Conservation (phyloP, 64 coral and sea anemone species). For the Stichodactyla mertensii region DNA sequence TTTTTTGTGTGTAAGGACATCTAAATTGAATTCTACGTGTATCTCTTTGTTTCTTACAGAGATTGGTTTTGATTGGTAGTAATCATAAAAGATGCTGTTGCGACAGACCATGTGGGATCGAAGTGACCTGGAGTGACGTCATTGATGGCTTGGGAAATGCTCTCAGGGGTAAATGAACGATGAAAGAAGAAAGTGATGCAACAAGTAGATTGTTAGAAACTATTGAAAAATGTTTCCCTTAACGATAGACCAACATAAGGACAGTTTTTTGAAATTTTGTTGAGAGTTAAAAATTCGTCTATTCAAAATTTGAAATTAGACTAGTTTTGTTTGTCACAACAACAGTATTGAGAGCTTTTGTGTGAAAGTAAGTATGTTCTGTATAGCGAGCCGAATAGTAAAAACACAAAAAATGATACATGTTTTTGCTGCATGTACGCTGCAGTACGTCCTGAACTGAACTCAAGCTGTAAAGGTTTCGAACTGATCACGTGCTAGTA, state of each 20-base stretch:
- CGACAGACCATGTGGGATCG: not conserved
- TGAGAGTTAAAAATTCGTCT: too few relatives aligned
- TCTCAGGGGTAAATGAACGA: too few relatives aligned
- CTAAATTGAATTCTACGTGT: slow-evolving; percentile 9
- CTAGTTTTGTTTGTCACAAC: too few relatives aligned
- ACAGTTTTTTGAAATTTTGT: too few relatives aligned
- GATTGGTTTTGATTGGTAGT: not conserved
- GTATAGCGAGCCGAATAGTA: not conserved
- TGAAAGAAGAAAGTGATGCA: not conserved
- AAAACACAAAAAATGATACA: not conserved
- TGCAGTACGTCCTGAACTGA: not conserved
- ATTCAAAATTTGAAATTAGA: too few relatives aligned
- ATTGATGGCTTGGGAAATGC: not conserved
- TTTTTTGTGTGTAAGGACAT: not conserved
- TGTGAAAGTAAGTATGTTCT: not conserved
- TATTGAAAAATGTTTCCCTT: too few relatives aligned
- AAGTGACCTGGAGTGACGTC: not conserved
- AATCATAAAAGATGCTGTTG: slow-evolving; percentile 3
- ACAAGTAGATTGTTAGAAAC: too few relatives aligned
- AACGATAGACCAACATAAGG: too few relatives aligned
- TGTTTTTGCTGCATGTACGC: not conserved
- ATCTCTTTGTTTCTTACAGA: not conserved
- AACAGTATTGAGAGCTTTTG: too few relatives aligned
- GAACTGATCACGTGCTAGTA: not conserved
- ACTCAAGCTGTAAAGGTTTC: not conserved